Base-by-base conservation (phyloP, 2,888 invertebrate species). In the Xylocampa areola region DNA sequence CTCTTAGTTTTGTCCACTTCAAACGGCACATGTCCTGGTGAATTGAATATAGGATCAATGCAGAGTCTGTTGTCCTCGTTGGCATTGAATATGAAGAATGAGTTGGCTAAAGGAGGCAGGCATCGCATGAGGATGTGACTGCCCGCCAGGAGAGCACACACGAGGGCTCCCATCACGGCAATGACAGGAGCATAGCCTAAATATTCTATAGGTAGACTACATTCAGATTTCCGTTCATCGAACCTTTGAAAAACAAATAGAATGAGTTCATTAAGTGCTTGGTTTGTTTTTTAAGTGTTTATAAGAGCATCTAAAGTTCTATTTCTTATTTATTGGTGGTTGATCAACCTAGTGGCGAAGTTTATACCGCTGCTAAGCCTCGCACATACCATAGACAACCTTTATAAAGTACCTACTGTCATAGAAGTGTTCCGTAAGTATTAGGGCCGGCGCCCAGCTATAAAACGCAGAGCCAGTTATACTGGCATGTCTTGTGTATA, bases 1-100 rank as follows among this genome's bases (percentile, higher is more conserved):
- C 72, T 79, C 43, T 66, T 86, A 6, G 63, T 36, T 27, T 50
- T 68, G 1, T 86, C 81, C 1, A 77, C 51, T 23, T 76, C 76
- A 16, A 58, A 45, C 0, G 61, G 59, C 0, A 54, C 25, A 5
- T 47, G 35, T 0, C 67, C 79, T 2, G 82, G 78, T 0, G 77
- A 47, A 13, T 40, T 72, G 54, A 81, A 82, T 2, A 84, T 48
- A 0, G 78, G 76, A 61, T 72, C 88, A 10, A 92, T 84, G 57
- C 88, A 87, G 0, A 93, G 81, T 13, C 93, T 76, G 69, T 93
- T 93, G 73, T 92, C 93, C 62, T 92, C 93, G 47, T 92, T 92
- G 0, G 85, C 86, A 57, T 92, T 92, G 75, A 92, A 93, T 36
- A 92, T 89, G 72, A 92, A 93, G 79, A 88, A 92, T 17, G 92